A percentile compares a stretch with the other conserved stretches of the same genome.
phyloP scores from a whole-genome alignment of 2,113 vertebrate species.

The Perca schrenkii region DNA sequence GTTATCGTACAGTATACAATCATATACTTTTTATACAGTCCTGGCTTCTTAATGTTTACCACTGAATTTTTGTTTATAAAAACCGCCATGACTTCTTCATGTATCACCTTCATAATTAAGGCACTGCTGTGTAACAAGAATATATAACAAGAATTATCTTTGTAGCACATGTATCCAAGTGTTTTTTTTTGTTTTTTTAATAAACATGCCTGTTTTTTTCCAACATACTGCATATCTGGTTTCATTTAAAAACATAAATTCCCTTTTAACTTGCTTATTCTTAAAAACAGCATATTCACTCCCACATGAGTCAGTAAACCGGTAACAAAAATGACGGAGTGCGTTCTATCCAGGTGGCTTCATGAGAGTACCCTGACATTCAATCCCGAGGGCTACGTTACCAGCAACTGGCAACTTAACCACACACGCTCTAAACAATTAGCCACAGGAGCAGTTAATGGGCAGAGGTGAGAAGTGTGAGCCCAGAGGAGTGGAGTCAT shows the following conservation, averaged over 20 bases:
- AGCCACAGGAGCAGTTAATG: slow-evolving; percentile 62
- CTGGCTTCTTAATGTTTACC: slow-evolving; percentile 48
- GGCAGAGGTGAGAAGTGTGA: slow-evolving; percentile 67
- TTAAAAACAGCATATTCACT: not conserved
- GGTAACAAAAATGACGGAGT: slow-evolving; percentile 3
- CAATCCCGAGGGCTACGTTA: slow-evolving; percentile 51
- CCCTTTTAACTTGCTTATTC: not conserved
- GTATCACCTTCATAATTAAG: not conserved
- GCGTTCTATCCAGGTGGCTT: slow-evolving; percentile 13
- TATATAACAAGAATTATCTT: not conserved
- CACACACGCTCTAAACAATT: slow-evolving; percentile 57
- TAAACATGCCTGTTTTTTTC: slow-evolving; percentile 64
- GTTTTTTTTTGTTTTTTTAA: slow-evolving; percentile 45
- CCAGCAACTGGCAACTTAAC: slow-evolving; percentile 57
- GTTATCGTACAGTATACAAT: slow-evolving; percentile 5
- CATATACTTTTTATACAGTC: slow-evolving; percentile 33
- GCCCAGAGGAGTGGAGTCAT: slow-evolving; percentile 22
- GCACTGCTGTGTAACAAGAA: not conserved
- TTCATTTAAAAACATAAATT: not conserved
- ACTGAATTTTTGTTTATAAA: not conserved
- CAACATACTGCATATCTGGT: slow-evolving; percentile 6
- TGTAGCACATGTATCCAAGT: slow-evolving; percentile 29
- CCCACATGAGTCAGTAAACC: slow-evolving; percentile 29
- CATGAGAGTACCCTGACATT: slow-evolving; percentile 60
- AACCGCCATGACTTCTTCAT: not conserved